Evolutionary conservation across 2,888 invertebrate genomes (phyloP), one percentile per base, ranked within the genome.

Genomic region (Drosophila engyochracea): DNA sequence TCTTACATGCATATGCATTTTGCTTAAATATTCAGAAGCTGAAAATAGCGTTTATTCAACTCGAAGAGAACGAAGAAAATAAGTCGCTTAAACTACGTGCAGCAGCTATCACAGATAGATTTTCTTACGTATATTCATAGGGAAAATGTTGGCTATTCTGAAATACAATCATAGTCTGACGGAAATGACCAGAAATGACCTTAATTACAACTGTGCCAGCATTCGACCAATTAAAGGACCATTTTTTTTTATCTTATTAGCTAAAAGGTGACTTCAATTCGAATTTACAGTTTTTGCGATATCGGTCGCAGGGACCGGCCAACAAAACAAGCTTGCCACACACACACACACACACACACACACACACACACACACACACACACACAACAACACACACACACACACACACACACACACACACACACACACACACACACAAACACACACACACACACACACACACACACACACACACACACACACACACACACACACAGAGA

Each of bases 11-110:
- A 69, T 76, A 68, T 73, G 70, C 73, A 68, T 65, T 33, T 49
- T n/a, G 44, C 62, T 81, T 54, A 68, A 86, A 81, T 81, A 81
- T 82, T 81, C 60, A 81, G 37, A 30, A 55, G 63, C 62, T 70
- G 54, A 59, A 70, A 64, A 44, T 22, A 35, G n/a, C 19, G 19
- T 28, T 41, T 30, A 31, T 59, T 59, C 16, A 25, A 25, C 22
- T 47, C 44, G 31, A 33, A 52, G 19, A n/a, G 9, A n/a, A 37
- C 37, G n/a, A 55, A 28, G 28, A 37, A 39, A 22, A 7, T 19
- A 30, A 52, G 19, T 41, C 2, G 30, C 25, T 22, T 28, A 16
- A 51, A 3, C 47, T 22, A 12, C 35, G 25, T 49, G 31, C 12
- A 49, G 39, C 19, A 30, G 44, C 25, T 25, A 47, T 47, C 25